phyloP scores from a whole-genome alignment of 2,113 vertebrate genomes.

The Eolophus roseicapilla region DNA sequence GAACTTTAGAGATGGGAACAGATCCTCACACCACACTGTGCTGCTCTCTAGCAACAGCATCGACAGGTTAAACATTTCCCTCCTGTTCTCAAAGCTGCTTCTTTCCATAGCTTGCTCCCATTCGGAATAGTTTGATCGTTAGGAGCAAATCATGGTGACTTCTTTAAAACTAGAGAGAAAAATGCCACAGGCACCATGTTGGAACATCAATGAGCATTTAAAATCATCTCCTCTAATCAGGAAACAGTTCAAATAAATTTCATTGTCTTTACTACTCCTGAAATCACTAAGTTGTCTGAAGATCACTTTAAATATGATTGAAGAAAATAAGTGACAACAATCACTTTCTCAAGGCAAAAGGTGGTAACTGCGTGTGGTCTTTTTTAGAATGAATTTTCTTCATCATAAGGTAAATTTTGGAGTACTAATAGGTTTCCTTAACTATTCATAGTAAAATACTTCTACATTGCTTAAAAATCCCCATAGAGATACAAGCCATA shows the following conservation, averaged over 20 bases:
- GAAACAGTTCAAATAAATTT: not conserved
- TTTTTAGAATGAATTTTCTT: not conserved
- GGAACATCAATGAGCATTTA: not conserved
- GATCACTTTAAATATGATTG: not conserved
- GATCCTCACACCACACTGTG: not conserved
- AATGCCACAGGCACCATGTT: not conserved
- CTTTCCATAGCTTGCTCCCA: not conserved
- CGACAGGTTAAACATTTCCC: not conserved
- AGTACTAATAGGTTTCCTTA: not conserved
- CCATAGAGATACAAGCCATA: not conserved
- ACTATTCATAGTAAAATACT: not conserved
- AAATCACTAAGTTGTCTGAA: not conserved
- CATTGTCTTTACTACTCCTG: not conserved
- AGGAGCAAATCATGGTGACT: not conserved
- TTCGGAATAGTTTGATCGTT: fast-evolving
- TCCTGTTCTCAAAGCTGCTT: not conserved
- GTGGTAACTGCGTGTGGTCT: not conserved
- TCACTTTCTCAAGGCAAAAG: not conserved
- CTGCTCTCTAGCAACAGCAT: not conserved
- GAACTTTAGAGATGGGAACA: not conserved
- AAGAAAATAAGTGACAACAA: not conserved
- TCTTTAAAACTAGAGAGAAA: not conserved
- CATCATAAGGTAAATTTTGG: not conserved
- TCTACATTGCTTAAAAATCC: not conserved
- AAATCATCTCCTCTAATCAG: not conserved